phyloP scores from a whole-genome alignment of 2,797 vertebrate genomes.

The Acanthurus leucopareius region DNA sequence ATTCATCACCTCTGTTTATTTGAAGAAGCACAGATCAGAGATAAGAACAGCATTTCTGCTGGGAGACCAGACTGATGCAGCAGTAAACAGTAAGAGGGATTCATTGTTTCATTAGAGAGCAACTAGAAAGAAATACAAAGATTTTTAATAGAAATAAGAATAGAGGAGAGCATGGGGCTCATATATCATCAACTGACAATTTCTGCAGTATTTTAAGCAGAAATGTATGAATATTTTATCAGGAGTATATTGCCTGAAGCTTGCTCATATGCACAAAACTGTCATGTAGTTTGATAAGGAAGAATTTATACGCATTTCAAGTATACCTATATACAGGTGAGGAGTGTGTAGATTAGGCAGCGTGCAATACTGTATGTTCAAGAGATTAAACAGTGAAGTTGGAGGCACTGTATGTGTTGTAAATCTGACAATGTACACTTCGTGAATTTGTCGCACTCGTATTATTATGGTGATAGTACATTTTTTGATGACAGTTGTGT shows the following conservation, averaged over 20 bases:
- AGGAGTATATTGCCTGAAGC: constrained; percentile 11
- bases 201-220: constrained; percentile 32
- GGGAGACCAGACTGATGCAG: constrained; percentile 30
- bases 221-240: constrained; percentile 43
- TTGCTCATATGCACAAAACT: constrained; percentile 6
- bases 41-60: constrained; percentile 34
- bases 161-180: constrained; percentile 4
- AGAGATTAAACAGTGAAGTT: not conserved
- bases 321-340: not conserved
- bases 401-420: not conserved
- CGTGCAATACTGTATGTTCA: not conserved
- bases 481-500: not conserved
- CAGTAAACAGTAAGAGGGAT: constrained; percentile 12
- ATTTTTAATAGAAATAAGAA: constrained; percentile 18
- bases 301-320: not conserved
- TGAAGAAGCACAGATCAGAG: constrained; percentile 41
- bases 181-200: constrained; percentile 25
- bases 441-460: not conserved
- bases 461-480: not conserved
- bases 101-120: constrained; percentile 24
- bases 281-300: not conserved
- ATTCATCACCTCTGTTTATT: constrained; percentile 66
- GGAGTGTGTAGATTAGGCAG: not conserved
- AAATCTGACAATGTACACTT: constrained; percentile 12
- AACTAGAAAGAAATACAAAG: constrained; percentile 17